A percentile compares a stretch with the other conserved stretches of the same genome.
These are phyloP conservation scores for Sarcophaga variegata DNA, from an alignment of 2,888 invertebrate species.

Conservation along the genomic window DNA sequence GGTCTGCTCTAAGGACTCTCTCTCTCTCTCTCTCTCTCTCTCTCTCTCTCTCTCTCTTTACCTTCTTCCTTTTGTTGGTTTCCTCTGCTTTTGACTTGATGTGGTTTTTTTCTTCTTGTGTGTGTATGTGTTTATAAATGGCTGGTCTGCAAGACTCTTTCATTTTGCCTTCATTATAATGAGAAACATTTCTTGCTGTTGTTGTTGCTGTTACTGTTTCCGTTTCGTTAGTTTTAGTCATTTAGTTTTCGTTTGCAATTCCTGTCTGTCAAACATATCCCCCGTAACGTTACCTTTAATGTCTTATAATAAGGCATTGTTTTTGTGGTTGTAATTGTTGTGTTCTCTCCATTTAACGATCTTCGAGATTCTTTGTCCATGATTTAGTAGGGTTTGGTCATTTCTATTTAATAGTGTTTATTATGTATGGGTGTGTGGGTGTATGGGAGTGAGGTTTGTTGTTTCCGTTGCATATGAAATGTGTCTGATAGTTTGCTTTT, in stretches of 20 bases:
- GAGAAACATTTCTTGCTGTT: neutral
- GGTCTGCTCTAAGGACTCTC: neutral
- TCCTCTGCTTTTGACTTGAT: no score
- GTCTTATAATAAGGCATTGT: slow-evolving; percentile 35
- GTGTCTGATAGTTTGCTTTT: neutral
- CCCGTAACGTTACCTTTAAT: slow-evolving; percentile 38
- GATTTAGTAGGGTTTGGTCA: slow-evolving; percentile 31
- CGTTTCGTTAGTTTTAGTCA: slow-evolving; percentile 42
- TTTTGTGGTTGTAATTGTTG: neutral
- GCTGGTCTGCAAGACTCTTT: neutral
- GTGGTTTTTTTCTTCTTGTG: neutral
- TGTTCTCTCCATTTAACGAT: slow-evolving; percentile 35
- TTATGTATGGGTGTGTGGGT: neutral
- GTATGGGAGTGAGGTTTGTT: neutral
- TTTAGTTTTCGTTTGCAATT: slow-evolving; percentile 49
- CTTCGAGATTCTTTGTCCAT: slow-evolving; percentile 28
- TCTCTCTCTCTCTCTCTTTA: neutral
- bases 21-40: neutral
- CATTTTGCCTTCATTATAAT: neutral
- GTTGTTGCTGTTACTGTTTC: slow-evolving; percentile 17
- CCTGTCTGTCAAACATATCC: slow-evolving; percentile 33
- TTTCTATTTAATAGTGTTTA: neutral
- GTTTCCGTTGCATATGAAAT: neutral
- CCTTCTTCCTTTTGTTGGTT: neutral
- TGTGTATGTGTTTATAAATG: neutral